Percentiles rank a stretch among this genome's conserved stretches.
Evolutionary conservation across 35 echinoderm and acorn worm genomes (phyloP).

Genomic region (Stichopus chloronotus): DNA sequence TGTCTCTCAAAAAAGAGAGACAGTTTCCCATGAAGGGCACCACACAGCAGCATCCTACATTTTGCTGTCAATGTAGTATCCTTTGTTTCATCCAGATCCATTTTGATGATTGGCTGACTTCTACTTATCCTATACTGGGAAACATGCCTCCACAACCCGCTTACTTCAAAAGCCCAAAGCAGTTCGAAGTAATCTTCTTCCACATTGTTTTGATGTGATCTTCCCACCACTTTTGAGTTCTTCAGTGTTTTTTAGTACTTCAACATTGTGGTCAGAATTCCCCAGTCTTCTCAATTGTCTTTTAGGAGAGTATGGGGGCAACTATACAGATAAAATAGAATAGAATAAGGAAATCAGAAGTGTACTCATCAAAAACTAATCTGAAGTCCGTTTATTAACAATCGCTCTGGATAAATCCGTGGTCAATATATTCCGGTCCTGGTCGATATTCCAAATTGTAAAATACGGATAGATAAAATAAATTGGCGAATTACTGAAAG

Average conservation of each 20-base stretch:
- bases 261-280: constrained; percentile 29
- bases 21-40: constrained; percentile 1
- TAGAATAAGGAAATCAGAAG: too few species aligned
- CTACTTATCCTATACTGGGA: background rate
- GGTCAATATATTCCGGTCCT: too few species aligned
- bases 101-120: background rate
- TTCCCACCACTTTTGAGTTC: constrained; percentile 39
- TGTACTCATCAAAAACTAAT: too few species aligned
- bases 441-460: too few species aligned
- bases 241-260: constrained; percentile 14
- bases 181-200: constrained; percentile 38
- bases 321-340: too few species aligned
- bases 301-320: too few species aligned
- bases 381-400: too few species aligned
- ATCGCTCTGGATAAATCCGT: too few species aligned
- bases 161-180: constrained; percentile 27
- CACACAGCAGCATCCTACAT: constrained; percentile 31
- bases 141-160: constrained; percentile 35
- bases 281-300: background rate
- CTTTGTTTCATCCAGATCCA: background rate
- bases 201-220: constrained; percentile 1
- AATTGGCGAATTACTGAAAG: too few species aligned
- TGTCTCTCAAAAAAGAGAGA: constrained; percentile 16
- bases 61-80: constrained; percentile 18
- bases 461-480: too few species aligned